Conservation (phyloP, 2,888 invertebrate species). For the Drosophila yooni region DNA sequence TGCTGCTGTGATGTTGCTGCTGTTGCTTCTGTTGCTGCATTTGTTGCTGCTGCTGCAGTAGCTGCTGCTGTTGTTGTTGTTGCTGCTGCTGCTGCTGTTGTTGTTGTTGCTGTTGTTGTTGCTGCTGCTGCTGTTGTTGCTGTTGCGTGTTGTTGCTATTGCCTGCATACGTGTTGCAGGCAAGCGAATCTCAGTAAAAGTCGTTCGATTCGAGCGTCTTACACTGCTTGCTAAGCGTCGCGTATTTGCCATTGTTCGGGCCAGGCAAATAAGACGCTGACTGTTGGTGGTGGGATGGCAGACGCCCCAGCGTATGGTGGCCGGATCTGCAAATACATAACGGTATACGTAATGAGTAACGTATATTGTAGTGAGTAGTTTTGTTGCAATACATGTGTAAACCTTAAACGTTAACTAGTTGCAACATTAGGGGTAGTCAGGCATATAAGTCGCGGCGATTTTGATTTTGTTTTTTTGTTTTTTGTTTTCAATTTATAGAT, state of each 20-base stretch:
- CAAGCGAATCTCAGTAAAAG: conserved; percentile 94
- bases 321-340: conserved; percentile 78
- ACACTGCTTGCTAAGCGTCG: conserved; percentile 97
- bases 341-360: conserved; percentile 5
- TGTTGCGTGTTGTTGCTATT: conserved; percentile 82
- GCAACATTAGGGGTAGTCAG: conserved; percentile 44
- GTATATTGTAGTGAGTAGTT: background rate
- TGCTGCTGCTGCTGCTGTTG: conserved; percentile 44
- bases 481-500: background rate
- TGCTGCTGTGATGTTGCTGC: conserved; percentile 39
- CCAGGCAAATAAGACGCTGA: conserved; percentile 86
- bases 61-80: conserved; percentile 51
- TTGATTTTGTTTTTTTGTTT: background rate
- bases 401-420: conserved; percentile 31
- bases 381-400: conserved; percentile 26
- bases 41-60: conserved; percentile 50
- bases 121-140: conserved; percentile 49
- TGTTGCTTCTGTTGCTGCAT: conserved; percentile 58
- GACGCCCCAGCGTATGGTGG: conserved; percentile 89
- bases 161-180: conserved; percentile 86
- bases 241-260: conserved; percentile 94
- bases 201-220: conserved; percentile 96
- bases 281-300: conserved; percentile 86
- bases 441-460: conserved; percentile 11
- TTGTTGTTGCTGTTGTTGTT: conserved; percentile 15